Evolutionary conservation across 2,888 invertebrate species (phyloP).

Genomic region (Melanostoma mellinum): DNA sequence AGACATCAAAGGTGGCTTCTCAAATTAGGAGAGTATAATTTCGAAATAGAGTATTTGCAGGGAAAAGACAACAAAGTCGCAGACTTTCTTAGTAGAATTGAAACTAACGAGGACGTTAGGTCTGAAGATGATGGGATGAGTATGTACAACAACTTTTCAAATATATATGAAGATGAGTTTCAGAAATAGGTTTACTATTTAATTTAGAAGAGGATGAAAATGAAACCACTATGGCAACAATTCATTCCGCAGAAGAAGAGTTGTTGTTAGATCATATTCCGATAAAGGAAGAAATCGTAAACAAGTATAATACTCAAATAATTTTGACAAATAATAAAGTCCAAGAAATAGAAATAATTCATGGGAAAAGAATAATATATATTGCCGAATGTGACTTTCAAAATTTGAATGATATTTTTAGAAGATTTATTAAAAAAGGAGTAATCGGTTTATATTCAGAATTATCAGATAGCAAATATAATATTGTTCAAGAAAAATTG

Average conservation of each 20-base stretch:
- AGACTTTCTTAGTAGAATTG: too few relatives aligned
- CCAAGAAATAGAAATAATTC: slow-evolving; percentile 2
- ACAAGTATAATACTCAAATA: slow-evolving; percentile 21
- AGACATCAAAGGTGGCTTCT: too few relatives aligned
- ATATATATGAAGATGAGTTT: not conserved
- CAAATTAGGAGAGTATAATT: too few relatives aligned
- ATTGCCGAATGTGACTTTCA: slow-evolving; percentile 8
- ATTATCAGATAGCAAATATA: slow-evolving; percentile 12
- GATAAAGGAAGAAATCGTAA: slow-evolving; percentile 7
- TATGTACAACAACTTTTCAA: not conserved
- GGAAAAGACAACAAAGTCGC: too few relatives aligned
- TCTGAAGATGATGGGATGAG: too few relatives aligned
- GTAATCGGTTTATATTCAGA: slow-evolving; percentile 7
- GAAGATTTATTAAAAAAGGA: slow-evolving; percentile 17
- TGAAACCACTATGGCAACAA: too few relatives aligned
- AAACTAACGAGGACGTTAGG: too few relatives aligned
- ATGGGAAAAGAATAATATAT: slow-evolving; percentile 23
- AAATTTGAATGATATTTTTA: slow-evolving; percentile 1
- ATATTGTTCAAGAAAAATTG: slow-evolving; percentile 61
- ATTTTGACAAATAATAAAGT: slow-evolving; percentile 18
- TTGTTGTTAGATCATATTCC: slow-evolving; percentile 13
- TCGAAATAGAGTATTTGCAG: too few relatives aligned
- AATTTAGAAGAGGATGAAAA: too few relatives aligned
- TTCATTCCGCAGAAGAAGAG: too few relatives aligned
- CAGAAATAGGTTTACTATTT: too few relatives aligned